Evolutionary conservation across 2,113 vertebrate genomes (phyloP).

Genomic region (Pelvicachromis taeniatus): DNA sequence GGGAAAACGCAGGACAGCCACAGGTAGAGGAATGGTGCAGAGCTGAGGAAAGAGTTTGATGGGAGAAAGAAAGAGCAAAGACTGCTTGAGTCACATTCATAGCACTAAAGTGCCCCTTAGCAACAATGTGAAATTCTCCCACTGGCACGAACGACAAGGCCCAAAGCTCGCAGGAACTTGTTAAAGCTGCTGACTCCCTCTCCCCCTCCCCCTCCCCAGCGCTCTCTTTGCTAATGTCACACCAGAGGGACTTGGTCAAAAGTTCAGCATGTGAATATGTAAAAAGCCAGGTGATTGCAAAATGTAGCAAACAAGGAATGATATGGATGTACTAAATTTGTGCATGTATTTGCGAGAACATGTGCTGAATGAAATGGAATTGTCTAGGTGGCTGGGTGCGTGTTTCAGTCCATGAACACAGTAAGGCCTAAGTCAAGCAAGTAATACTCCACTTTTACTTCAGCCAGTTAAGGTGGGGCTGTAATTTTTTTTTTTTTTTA

Average conservation of each 20-base stretch:
- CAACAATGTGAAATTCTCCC: constrained; percentile 81
- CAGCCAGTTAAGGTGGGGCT: background rate
- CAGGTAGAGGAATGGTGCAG: background rate
- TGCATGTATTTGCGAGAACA: background rate
- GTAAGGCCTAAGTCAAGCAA: background rate
- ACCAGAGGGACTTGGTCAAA: constrained; percentile 90
- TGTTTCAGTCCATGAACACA: background rate
- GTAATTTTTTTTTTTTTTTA: background rate
- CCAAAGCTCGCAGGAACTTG: constrained; percentile 96
- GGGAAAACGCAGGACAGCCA: constrained; percentile 3
- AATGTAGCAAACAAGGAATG: constrained; percentile 84
- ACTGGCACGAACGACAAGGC: constrained; percentile 78
- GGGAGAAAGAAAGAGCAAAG: constrained; percentile 41
- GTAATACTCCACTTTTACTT: background rate
- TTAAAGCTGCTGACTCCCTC: constrained; percentile 84
- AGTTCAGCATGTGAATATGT: constrained; percentile 93
- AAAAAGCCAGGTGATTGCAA: constrained; percentile 86
- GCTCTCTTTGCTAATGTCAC: constrained; percentile 80
- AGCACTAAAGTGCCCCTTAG: constrained; percentile 55
- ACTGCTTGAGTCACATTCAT: constrained; percentile 51
- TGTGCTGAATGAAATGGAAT: background rate
- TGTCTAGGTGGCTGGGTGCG: background rate
- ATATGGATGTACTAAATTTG: constrained; percentile 66
- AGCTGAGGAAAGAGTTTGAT: constrained; percentile 26
- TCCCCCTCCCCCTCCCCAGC: constrained; percentile 60